Evolutionary conservation across 2,888 invertebrate genomes (phyloP).

Genomic region (Teleogryllus oceanicus): DNA sequence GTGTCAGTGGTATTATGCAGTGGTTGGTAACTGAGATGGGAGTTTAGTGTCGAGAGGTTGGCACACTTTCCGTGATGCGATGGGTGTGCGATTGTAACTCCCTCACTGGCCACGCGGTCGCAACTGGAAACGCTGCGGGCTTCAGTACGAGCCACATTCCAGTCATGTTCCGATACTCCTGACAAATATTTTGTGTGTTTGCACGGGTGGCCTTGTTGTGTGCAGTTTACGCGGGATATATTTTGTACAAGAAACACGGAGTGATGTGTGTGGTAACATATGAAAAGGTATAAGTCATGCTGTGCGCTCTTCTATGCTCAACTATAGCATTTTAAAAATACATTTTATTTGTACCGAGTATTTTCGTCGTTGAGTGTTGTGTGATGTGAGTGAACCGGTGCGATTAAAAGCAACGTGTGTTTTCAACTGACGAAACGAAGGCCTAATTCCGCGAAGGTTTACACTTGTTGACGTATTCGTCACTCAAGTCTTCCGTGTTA

Average conservation of each 20-base stretch:
- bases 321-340: not conserved
- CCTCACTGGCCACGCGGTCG: conserved; percentile 9
- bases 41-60: not conserved
- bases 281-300: not conserved
- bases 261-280: not conserved
- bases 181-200: conserved; percentile 4
- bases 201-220: not conserved
- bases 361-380: not conserved
- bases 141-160: conserved; percentile 4
- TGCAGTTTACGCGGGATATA: not conserved
- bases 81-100: conserved; percentile 12
- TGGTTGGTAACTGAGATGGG: not conserved
- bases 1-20: no score
- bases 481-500: not conserved
- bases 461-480: no score
- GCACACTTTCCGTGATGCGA: not conserved
- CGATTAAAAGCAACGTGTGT: not conserved
- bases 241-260: not conserved
- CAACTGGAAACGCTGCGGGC: conserved; percentile 6
- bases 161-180: not conserved
- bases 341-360: not conserved
- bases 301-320: not conserved
- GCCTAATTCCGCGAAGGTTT: not conserved
- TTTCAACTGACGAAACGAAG: not conserved
- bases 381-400: not conserved